Evolutionary conservation across 2,797 vertebrate species (phyloP).

Genomic region (Chaetodon trifasciatus): DNA sequence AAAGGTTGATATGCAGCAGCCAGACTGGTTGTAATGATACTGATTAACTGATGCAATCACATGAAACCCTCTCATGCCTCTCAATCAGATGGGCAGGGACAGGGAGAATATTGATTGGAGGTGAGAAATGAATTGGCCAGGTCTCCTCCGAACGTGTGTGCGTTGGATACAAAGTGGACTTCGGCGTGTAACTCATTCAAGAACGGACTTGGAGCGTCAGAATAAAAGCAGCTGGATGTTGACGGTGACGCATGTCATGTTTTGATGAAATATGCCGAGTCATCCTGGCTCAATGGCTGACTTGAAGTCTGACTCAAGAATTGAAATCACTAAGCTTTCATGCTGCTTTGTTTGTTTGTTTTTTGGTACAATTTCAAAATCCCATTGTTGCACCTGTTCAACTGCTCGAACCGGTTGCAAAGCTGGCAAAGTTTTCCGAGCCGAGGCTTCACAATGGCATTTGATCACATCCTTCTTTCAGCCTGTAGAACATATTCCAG

Average conservation of each 20-base stretch:
- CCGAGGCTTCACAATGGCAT: too few species aligned
- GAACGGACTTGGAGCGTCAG: neutral
- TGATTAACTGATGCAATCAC: slow-evolving; percentile 58
- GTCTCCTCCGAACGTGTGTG: neutral
- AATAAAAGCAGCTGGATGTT: neutral
- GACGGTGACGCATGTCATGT: neutral
- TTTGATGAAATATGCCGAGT: slow-evolving; percentile 4
- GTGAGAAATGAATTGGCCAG: neutral
- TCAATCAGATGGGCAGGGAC: slow-evolving; percentile 28
- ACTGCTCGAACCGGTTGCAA: too few species aligned
- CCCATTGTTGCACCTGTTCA: neutral
- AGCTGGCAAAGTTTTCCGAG: too few species aligned
- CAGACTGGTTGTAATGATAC: slow-evolving; percentile 12
- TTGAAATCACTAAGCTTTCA: slow-evolving; percentile 3
- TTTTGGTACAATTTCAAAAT: neutral
- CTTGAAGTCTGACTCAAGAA: slow-evolving; percentile 1
- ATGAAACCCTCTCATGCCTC: slow-evolving; percentile 32
- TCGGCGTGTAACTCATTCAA: neutral
- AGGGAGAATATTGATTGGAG: slow-evolving; percentile 41
- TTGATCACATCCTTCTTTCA: too few species aligned
- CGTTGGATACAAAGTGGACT: neutral
- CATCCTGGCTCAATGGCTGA: neutral
- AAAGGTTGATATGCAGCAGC: slow-evolving; percentile 18
- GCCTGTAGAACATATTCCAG: too few species aligned
- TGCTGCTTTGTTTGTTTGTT: neutral